A percentile compares a stretch with the other conserved stretches of the same genome.
phyloP scores from a whole-genome alignment of 2,888 invertebrate species.

The Trachelus stipa region DNA sequence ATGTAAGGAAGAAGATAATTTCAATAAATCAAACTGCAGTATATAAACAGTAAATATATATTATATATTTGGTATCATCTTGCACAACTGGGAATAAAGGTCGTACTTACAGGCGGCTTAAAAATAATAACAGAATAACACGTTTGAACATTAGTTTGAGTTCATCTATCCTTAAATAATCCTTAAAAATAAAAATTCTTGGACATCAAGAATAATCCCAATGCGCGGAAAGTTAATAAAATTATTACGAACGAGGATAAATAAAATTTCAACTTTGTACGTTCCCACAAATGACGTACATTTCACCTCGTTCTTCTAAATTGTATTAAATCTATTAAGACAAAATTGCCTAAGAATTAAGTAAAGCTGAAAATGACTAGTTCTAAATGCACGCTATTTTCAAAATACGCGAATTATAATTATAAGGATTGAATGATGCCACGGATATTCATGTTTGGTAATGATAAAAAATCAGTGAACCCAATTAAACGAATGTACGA shows the following conservation, averaged over 20 bases:
- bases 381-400: slow-evolving; percentile 21
- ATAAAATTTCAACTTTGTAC: background rate
- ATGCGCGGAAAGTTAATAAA: background rate
- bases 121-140: background rate
- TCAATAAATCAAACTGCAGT: background rate
- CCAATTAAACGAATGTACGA: background rate
- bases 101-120: slow-evolving; percentile 12
- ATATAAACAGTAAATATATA: slow-evolving; percentile 9
- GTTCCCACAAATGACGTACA: background rate
- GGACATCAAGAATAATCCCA: background rate
- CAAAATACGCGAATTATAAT: background rate
- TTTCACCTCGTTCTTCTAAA: background rate
- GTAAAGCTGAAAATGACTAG: slow-evolving; percentile 37
- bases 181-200: background rate
- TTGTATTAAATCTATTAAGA: slow-evolving; percentile 10
- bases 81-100: slow-evolving; percentile 12
- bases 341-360: slow-evolving; percentile 15
- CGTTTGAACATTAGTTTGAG: background rate
- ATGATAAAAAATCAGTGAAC: background rate
- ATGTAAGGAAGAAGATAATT: background rate
- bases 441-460: background rate
- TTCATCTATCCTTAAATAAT: background rate
- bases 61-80: slow-evolving; percentile 24
- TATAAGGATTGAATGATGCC: background rate
- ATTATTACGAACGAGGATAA: background rate